These are phyloP conservation scores for Aphidius colemani DNA, from an alignment of 2,888 invertebrate species.

Conservation along the genomic window DNA sequence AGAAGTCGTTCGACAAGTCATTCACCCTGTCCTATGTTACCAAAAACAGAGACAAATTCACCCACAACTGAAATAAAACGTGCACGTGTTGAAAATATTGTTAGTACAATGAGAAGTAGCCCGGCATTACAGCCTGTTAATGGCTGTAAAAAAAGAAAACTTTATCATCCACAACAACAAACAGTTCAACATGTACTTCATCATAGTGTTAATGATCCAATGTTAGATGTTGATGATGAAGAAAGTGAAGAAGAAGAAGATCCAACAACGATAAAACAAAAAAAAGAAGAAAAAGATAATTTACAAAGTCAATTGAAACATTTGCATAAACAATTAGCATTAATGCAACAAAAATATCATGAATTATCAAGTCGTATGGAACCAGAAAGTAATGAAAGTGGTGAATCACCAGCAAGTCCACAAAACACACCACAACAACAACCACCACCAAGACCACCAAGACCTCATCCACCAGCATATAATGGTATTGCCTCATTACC, in stretches of 20 bases:
- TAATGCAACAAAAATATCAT: conserved; percentile 90
- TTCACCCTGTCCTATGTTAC: conserved; percentile 56
- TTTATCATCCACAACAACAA: conserved; percentile 95
- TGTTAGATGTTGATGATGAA: conserved; percentile 71
- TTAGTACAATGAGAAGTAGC: conserved; percentile 89
- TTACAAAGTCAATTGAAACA: conserved; percentile 83
- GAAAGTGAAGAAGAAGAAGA: conserved; percentile 79
- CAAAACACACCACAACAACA: conserved; percentile 60
- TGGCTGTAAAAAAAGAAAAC: conserved; percentile 93
- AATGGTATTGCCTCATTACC: conserved; percentile 63
- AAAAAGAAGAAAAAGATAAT: conserved; percentile 84
- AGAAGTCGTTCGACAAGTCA: conserved; percentile 52
- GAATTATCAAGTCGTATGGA: conserved; percentile 77
- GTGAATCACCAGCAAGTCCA: conserved; percentile 60
- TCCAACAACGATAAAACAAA: conserved; percentile 79
- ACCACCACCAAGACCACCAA: conserved; percentile 54
- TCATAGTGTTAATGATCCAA: conserved; percentile 64
- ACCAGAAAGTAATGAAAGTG: conserved; percentile 65
- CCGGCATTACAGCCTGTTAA: conserved; percentile 79
- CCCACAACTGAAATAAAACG: conserved; percentile 83
- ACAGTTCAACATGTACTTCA: conserved; percentile 69
- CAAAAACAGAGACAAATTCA: conserved; percentile 52
- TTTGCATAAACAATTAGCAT: conserved; percentile 87
- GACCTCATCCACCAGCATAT: conserved; percentile 63
- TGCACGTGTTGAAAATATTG: conserved; percentile 93